phyloP scores from a whole-genome alignment of 2,888 invertebrate species.

The Chaitophorus viminalis region DNA sequence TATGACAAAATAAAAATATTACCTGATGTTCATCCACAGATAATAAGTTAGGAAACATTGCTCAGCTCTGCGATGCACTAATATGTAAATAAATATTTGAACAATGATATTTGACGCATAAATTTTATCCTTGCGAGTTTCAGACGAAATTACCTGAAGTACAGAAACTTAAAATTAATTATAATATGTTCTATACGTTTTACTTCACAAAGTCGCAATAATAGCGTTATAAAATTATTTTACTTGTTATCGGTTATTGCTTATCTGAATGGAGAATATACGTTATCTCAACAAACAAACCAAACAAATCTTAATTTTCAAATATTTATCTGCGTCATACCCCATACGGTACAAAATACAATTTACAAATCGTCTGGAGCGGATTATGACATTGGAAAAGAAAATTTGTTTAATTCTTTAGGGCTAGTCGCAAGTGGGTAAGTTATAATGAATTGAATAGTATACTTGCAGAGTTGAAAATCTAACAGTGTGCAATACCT shows the following conservation, averaged over 20 bases:
- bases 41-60: constrained; percentile 37
- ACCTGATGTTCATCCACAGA: constrained; percentile 42
- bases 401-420: no score
- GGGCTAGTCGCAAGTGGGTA: no score
- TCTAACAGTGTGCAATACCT: background rate
- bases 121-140: background rate
- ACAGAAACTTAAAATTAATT: background rate
- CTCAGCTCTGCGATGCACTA: background rate
- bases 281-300: background rate
- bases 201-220: background rate
- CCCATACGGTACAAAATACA: no score
- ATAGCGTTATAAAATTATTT: background rate
- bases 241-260: constrained; percentile 16
- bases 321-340: no score
- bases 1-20: constrained; percentile 6
- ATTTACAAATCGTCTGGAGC: no score
- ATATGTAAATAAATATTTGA: constrained; percentile 7
- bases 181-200: background rate
- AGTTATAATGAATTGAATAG: no score
- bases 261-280: background rate
- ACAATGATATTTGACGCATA: background rate
- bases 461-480: no score
- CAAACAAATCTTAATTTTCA: no score
- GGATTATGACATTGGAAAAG: no score
- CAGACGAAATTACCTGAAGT: background rate